A percentile compares a stretch with the other conserved stretches of the same genome.
Conservation (phyloP, 2,113 vertebrate species). For the Campylorhamphus procurvoides region DNA sequence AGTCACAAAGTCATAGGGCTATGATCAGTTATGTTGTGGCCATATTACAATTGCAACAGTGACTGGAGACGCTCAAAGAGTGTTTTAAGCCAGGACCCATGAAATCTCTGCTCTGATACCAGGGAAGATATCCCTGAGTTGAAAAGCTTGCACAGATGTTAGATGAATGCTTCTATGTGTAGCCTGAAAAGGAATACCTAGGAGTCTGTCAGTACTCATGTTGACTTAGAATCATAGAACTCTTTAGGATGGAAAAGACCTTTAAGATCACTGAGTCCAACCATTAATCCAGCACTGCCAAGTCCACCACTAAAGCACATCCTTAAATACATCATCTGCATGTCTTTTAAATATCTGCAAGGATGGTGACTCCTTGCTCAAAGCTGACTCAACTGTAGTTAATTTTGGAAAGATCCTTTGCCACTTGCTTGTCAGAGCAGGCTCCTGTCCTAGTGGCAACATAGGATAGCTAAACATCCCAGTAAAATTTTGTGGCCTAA, state of each 20-base stretch:
- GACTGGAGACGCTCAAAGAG: background rate
- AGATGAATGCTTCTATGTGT: background rate
- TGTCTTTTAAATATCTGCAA: accelerated
- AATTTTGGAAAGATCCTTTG: background rate
- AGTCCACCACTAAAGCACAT: background rate
- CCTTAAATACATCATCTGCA: background rate
- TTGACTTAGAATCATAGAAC: background rate
- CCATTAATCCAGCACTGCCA: background rate
- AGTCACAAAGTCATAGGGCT: background rate
- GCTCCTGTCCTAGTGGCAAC: background rate
- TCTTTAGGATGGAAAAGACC: background rate
- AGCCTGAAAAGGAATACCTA: background rate
- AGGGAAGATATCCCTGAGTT: background rate
- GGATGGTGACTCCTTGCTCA: background rate
- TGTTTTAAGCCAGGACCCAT: background rate
- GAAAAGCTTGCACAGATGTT: background rate
- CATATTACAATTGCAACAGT: background rate
- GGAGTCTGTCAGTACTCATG: background rate
- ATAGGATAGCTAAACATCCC: background rate
- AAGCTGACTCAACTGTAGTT: background rate
- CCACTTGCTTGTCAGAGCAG: background rate
- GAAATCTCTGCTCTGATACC: background rate
- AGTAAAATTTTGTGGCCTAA: background rate
- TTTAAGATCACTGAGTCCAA: background rate
- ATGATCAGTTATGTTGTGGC: background rate